Evolutionary conservation across 2,797 vertebrate species (phyloP), one percentile per base, ranked within the genome.

Genomic region (Tokudaia muenninki): DNA sequence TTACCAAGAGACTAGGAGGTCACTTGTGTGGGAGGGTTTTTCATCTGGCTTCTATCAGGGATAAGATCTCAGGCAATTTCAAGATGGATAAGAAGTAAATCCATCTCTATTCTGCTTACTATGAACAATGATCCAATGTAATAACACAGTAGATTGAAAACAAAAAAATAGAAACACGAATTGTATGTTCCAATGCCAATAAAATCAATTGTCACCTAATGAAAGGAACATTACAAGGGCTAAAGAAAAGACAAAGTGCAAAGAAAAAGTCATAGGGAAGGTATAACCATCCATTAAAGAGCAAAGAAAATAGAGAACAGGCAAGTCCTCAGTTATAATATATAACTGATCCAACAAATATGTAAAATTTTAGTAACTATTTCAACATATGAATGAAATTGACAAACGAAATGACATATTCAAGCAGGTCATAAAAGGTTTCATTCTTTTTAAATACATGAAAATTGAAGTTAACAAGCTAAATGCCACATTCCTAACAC

Each of bases 31-130:
- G 44, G 41, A 87, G 13, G 34, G n/a, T 24, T 82, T 94, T 65
- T 82, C 37, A 55, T 82, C 41, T 61, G 63, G 34, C 19, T 47
- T 74, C 52, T 59, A 70, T 72, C 44, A 63, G 19, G 9, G 6
- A 34, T 88, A 65, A 34, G 57, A 79, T 88, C 77, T 61, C 47
- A 37, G 44, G 44, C 44, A 75, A 88, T 88, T 93, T 93, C 41
- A 88, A 81, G 77, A 14, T 74, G 9, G 24, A 81, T 75, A 81
- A 88, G 59, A 61, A 81, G 24, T 81, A 80, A 87, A 88, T 29
- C 55, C 41, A 61, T 31, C 50, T 88, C 63, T 41, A 72, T 50
- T 93, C 37, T 94, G 22, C 55, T 75, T 89, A 41, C 34, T 72
- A 24, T 26, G 34, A 63, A 63, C 34, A 50, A 50, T 41, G 29